These are phyloP conservation scores for Fistularia tabacaria DNA, from an alignment of 2,797 vertebrate species.

Conservation along the genomic window DNA sequence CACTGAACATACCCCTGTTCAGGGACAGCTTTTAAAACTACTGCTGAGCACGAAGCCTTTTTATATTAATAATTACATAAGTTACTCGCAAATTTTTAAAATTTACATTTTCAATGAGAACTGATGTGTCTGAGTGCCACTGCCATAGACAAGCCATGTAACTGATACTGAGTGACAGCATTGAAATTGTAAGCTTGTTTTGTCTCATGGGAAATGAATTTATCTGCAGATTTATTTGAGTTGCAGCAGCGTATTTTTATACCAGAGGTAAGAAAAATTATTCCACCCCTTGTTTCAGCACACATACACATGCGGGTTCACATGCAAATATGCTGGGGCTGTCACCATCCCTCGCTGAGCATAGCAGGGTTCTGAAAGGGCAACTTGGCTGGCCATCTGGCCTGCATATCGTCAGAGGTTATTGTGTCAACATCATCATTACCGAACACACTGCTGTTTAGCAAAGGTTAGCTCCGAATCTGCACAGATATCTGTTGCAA, in stretches of 20 bases:
- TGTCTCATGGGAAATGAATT: not conserved
- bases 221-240: no score
- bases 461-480: conserved; percentile 61
- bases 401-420: conserved; percentile 67
- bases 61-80: no score
- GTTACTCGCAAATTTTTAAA: no score
- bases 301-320: conserved; percentile 5
- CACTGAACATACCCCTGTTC: no score
- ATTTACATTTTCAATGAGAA: no score
- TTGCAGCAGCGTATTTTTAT: conserved; percentile 1
- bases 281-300: conserved; percentile 10
- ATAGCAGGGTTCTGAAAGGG: conserved; percentile 66
- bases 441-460: conserved; percentile 66
- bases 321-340: conserved; percentile 26
- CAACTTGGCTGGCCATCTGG: conserved; percentile 74
- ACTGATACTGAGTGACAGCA: no score
- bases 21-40: no score
- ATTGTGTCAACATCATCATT: conserved; percentile 74
- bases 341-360: conserved; percentile 54
- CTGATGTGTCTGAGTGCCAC: no score
- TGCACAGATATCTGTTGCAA: conserved; percentile 55
- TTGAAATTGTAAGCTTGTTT: not conserved
- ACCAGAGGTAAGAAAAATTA: conserved; percentile 5
- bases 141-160: no score
- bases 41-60: no score